These are phyloP conservation scores for Mesembrinibis cayennensis DNA, from an alignment of 2,113 vertebrate species.

Conservation along the genomic window DNA sequence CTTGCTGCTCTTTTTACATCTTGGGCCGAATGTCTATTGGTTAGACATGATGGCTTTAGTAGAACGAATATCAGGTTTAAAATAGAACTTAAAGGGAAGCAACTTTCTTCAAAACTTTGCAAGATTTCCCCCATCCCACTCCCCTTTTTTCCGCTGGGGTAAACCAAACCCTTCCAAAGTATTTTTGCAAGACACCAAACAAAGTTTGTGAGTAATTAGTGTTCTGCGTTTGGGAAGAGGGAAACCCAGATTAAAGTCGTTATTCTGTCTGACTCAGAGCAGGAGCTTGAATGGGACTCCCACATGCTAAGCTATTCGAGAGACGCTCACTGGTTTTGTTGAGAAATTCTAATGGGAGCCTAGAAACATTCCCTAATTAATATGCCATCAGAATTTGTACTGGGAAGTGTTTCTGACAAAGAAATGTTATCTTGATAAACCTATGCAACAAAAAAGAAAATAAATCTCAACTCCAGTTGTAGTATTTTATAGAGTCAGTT, in stretches of 20 bases:
- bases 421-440: neutral
- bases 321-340: neutral
- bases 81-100: neutral
- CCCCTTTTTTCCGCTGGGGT: neutral
- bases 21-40: neutral
- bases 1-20: neutral
- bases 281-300: neutral
- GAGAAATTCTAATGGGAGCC: neutral
- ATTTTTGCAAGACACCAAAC: neutral
- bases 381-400: neutral
- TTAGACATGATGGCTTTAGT: neutral
- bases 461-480: neutral
- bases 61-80: neutral
- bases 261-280: neutral
- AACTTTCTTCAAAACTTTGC: neutral
- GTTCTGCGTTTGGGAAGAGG: neutral
- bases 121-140: neutral
- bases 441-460: neutral
- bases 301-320: fast-evolving
- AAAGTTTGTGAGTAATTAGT: neutral
- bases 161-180: neutral
- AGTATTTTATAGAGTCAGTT: neutral
- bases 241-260: neutral
- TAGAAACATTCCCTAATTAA: neutral
- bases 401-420: neutral